phyloP scores from a whole-genome alignment of 2,113 vertebrate genomes.

The Salminus brasiliensis region DNA sequence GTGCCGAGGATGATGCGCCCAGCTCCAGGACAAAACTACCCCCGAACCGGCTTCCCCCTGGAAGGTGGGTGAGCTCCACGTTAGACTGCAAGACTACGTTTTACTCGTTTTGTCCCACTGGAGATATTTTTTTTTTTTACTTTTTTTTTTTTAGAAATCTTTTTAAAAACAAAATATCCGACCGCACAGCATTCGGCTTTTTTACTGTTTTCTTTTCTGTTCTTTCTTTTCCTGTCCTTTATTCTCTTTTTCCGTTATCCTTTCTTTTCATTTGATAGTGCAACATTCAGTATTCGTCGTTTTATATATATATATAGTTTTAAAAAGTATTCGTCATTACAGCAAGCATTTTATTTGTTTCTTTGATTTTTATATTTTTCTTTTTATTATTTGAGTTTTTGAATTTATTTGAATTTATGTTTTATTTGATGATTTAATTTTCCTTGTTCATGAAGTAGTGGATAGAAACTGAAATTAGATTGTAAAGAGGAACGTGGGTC shows the following conservation, averaged over 20 bases:
- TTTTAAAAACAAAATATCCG: neutral
- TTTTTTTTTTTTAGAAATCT: neutral
- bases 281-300: neutral
- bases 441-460: no score
- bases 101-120: neutral
- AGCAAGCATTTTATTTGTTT: no score
- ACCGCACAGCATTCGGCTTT: no score
- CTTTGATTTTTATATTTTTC: no score
- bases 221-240: no score
- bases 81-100: neutral
- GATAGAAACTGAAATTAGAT: no score
- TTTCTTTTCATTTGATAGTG: neutral
- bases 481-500: no score
- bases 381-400: no score
- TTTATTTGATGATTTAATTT: no score
- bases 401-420: no score
- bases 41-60: conserved; percentile 89
- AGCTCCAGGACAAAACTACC: conserved; percentile 91
- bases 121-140: neutral
- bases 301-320: neutral
- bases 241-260: no score
- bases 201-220: neutral
- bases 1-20: conserved; percentile 94
- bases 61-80: conserved; percentile 83
- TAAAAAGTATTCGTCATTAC: no score